A percentile compares a stretch with the other conserved stretches of the same genome.
These are phyloP conservation scores for Misgurnus anguillicaudatus DNA, from an alignment of 2,113 vertebrate genomes.

Conservation along the genomic window DNA sequence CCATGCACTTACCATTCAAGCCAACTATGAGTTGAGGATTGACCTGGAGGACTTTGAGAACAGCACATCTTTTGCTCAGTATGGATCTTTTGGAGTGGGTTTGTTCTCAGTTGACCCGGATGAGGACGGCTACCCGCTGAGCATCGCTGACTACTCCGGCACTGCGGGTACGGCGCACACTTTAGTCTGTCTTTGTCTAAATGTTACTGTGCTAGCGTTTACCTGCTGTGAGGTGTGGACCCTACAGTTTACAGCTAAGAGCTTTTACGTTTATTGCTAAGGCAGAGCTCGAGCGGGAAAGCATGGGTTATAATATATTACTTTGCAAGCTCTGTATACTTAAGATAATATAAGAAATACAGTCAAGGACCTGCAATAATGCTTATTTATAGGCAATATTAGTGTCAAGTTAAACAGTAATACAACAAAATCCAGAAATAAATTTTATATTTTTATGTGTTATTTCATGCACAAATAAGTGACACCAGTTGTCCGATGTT, in stretches of 20 bases:
- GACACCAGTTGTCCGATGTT: too few relatives aligned
- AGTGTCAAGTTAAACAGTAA: too few relatives aligned
- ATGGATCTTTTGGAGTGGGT: constrained; percentile 89
- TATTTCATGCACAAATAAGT: too few relatives aligned
- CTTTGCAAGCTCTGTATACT: constrained; percentile 32
- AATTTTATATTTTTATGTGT: too few relatives aligned
- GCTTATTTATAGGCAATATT: not conserved
- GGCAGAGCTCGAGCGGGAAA: constrained; percentile 1
- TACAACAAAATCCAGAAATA: too few relatives aligned
- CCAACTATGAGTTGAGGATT: constrained; percentile 89
- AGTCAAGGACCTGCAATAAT: not conserved
- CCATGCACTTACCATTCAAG: constrained; percentile 90
- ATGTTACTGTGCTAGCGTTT: constrained; percentile 6
- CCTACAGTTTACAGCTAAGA: not conserved
- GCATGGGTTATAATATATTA: constrained; percentile 8
- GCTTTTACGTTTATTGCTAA: constrained; percentile 31
- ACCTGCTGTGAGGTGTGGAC: not conserved
- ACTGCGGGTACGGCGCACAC: constrained; percentile 81
- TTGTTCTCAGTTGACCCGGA: constrained; percentile 94
- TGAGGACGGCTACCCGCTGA: constrained; percentile 92
- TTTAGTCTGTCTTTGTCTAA: constrained; percentile 14
- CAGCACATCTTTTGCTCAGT: constrained; percentile 88
- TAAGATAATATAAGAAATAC: constrained; percentile 13
- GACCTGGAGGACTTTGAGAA: constrained; percentile 97
- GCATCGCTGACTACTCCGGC: constrained; percentile 87